These are phyloP conservation scores for Drosophila sordidapex DNA, from an alignment of 2,888 invertebrate species.

Conservation along the genomic window DNA sequence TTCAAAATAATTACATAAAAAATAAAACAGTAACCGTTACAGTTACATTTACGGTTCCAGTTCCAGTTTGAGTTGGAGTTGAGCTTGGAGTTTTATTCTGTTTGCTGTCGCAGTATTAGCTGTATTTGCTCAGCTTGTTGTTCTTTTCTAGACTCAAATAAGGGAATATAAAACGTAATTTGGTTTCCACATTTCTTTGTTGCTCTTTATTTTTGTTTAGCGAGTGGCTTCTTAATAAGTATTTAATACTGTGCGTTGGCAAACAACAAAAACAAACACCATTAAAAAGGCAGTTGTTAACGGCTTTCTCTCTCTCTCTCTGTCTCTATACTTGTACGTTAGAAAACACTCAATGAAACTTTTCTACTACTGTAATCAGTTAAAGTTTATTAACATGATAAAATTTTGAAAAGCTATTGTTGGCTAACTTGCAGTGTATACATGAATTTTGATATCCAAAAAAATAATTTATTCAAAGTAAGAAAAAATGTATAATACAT, in stretches of 20 bases:
- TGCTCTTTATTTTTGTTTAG: constrained; percentile 4
- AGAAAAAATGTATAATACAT: neutral
- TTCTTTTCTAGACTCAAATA: constrained; percentile 12
- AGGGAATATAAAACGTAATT: constrained; percentile 17
- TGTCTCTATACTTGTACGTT: neutral
- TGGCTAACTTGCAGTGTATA: neutral
- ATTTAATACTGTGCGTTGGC: constrained; percentile 1
- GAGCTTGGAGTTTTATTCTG: constrained; percentile 1
- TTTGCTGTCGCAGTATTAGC: constrained; percentile 16
- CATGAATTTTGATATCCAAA: neutral
- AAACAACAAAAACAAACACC: constrained; percentile 7
- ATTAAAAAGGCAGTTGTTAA: neutral
- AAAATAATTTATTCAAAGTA: neutral
- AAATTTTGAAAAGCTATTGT: neutral
- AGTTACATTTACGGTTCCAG: constrained; percentile 19
- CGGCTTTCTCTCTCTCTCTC: neutral
- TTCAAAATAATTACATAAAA: constrained; percentile 68
- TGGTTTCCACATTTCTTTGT: constrained; percentile 6
- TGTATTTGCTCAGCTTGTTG: constrained; percentile 15
- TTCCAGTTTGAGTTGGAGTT: neutral
- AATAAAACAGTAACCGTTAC: constrained; percentile 33
- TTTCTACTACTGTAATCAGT: constrained; percentile 1
- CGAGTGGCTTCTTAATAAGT: constrained; percentile 5
- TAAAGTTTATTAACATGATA: neutral
- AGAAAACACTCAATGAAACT: neutral